These are phyloP conservation scores for Heliconius congener DNA, from an alignment of 1,140 invertebrate species.

Conservation along the genomic window DNA sequence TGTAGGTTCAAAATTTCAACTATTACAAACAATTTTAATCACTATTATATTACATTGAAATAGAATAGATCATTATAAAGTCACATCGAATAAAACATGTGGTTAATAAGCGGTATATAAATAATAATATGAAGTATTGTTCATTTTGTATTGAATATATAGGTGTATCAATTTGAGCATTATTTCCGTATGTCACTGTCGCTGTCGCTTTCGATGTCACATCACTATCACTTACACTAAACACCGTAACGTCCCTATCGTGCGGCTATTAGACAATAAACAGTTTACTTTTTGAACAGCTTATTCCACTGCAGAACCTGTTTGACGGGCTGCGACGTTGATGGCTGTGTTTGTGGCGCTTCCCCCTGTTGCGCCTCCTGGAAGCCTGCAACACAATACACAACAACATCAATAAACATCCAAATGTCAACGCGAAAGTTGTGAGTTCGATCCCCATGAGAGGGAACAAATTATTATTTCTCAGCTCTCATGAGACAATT, in stretches of 20 bases:
- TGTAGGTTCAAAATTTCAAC: too few relatives aligned
- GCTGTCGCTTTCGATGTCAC: neutral
- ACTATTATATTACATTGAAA: neutral
- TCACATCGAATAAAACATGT: neutral
- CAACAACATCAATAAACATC: too few relatives aligned
- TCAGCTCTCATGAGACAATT: too few relatives aligned
- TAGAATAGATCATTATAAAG: neutral
- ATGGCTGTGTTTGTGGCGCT: slow-evolving; percentile 43
- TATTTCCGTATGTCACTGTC: neutral
- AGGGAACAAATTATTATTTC: too few relatives aligned
- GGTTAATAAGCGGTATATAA: neutral
- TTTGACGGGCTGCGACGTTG: slow-evolving; percentile 47
- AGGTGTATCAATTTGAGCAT: neutral
- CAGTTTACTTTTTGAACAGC: slow-evolving; percentile 61
- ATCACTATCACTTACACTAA: slow-evolving; percentile 19
- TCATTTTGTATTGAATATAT: neutral
- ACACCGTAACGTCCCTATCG: slow-evolving; percentile 13
- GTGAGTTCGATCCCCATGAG: too few relatives aligned
- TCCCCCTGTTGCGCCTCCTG: slow-evolving; percentile 48
- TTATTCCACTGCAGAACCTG: slow-evolving; percentile 60
- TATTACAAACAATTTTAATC: neutral
- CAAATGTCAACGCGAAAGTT: too few relatives aligned
- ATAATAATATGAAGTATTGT: neutral
- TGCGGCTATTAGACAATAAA: neutral
- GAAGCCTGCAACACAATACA: slow-evolving; percentile 48